Conservation (phyloP, 2,888 invertebrate species). For the Geotrupes spiniger region DNA sequence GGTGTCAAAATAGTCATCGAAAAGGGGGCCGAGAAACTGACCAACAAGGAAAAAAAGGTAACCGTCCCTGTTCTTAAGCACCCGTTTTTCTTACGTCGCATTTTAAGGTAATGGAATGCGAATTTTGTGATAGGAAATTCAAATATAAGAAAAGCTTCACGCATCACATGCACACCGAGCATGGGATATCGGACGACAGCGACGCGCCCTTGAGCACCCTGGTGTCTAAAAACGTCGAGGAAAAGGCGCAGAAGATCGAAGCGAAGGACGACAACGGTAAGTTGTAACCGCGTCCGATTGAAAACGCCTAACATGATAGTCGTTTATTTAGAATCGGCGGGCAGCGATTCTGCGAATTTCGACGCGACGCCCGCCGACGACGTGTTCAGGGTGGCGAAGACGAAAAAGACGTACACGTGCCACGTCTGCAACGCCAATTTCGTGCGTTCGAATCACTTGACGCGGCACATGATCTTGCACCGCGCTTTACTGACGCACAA, state of each 20-base stretch:
- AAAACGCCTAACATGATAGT: not conserved
- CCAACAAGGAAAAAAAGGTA: slow-evolving; percentile 16
- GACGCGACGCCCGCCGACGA: slow-evolving; percentile 2
- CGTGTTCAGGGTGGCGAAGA: slow-evolving; percentile 19
- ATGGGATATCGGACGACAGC: slow-evolving; percentile 45
- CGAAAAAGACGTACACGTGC: slow-evolving; percentile 41
- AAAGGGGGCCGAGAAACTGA: slow-evolving; percentile 4
- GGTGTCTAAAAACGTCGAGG: slow-evolving; percentile 1
- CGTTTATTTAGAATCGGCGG: slow-evolving; percentile 1
- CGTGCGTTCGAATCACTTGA: slow-evolving; percentile 46
- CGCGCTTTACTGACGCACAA: slow-evolving; percentile 45
- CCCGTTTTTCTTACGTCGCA: too few relatives aligned
- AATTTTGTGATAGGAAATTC: slow-evolving; percentile 50
- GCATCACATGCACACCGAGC: slow-evolving; percentile 49
- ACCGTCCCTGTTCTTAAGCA: too few relatives aligned
- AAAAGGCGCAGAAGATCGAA: slow-evolving; percentile 2
- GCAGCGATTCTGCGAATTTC: slow-evolving; percentile 8
- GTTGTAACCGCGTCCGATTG: too few relatives aligned
- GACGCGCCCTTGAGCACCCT: slow-evolving; percentile 23
- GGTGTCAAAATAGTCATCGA: slow-evolving; percentile 9
- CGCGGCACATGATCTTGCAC: slow-evolving; percentile 49
- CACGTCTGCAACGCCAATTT: slow-evolving; percentile 48
- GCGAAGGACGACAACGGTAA: slow-evolving; percentile 11
- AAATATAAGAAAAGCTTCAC: slow-evolving; percentile 49
- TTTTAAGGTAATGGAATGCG: slow-evolving; percentile 46